Evolutionary conservation across 2,797 vertebrate species (phyloP).

Genomic region (Ispidina picta): DNA sequence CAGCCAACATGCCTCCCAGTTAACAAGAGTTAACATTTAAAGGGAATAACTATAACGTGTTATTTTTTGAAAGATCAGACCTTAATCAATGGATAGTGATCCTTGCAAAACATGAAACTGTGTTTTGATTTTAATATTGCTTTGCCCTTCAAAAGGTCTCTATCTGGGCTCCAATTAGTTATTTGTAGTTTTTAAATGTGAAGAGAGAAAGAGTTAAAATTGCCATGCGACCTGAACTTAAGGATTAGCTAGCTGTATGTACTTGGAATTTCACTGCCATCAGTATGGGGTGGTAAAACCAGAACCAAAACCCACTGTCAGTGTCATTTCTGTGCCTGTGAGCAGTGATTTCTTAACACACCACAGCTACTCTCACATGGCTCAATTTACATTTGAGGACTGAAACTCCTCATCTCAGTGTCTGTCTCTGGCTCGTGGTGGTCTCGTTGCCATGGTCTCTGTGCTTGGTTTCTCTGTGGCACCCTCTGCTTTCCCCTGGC

Average conservation of each 20-base stretch:
- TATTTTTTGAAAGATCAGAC: slow-evolving; percentile 48
- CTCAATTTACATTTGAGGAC: background rate
- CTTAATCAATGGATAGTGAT: slow-evolving; percentile 12
- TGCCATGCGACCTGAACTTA: background rate
- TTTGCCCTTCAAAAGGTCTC: slow-evolving; percentile 6
- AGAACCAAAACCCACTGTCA: background rate
- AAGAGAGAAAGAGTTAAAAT: background rate
- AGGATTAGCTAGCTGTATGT: background rate
- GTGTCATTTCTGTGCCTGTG: background rate
- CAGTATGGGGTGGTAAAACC: background rate
- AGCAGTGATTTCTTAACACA: background rate
- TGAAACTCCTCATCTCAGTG: background rate
- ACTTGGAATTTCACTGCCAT: background rate
- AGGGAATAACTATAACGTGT: slow-evolving; percentile 16
- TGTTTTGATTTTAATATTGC: slow-evolving; percentile 7
- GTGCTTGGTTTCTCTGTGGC: background rate
- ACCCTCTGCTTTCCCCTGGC: background rate
- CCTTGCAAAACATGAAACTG: background rate
- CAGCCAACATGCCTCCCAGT: slow-evolving; percentile 57
- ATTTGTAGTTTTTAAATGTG: background rate
- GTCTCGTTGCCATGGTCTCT: background rate
- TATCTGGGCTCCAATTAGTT: background rate
- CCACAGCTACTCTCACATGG: background rate
- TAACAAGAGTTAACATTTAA: slow-evolving; percentile 66
- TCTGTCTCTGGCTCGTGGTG: background rate